Base-by-base conservation (phyloP, 2,113 vertebrate species). In the Glaucidium brasilianum region DNA sequence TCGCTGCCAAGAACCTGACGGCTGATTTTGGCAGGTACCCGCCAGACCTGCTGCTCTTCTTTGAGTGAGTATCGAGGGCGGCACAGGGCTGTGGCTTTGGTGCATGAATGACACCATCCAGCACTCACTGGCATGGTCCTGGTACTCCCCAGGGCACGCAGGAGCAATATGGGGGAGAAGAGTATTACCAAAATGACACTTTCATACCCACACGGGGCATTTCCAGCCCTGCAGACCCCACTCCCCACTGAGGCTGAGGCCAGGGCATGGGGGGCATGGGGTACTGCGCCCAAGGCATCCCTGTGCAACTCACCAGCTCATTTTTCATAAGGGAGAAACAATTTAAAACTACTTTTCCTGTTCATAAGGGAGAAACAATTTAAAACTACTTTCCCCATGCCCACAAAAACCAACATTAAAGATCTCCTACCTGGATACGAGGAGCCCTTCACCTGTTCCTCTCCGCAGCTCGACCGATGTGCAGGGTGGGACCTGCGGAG, bases 1-100 rank as follows among this genome's bases (percentile, higher is more conserved):
- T 95, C 1, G 3, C 84, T 4, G 69, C 10, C 43, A 95, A 41
- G 21, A 94, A 96, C 72, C 91, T 96, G 63, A 97, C 96, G 14
- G 87, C 60, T 0, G 68, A 97, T 81, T 96, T 97, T 3, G 0
- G 9, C 9, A 16, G n/a, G 23, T 96, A 96, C 34, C 97, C 97
- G 0, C 81, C 97, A 0, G 85, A 97, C 41, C 94, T 98, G 64
- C 92, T 98, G 50, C 98, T 98, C 60, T 98, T 98, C 95, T 97
- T 97, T 5, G 55, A 94, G 97, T 98, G 94, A 98, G 98, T 94
- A 74, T 2, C 9, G 3, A 12, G 23, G 20, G 74, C 0, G 4
- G 39, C 25, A 3, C 34, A 1, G 2, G 9, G 53, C 21, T 3
- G 39, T 0, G 4, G 67, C 4, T 73, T 74, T 16, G 35, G 47